A percentile compares a stretch with the other conserved stretches of the same genome.
Evolutionary conservation across 2,888 invertebrate genomes (phyloP).

Genomic region (Pachymerium ferrugineum): DNA sequence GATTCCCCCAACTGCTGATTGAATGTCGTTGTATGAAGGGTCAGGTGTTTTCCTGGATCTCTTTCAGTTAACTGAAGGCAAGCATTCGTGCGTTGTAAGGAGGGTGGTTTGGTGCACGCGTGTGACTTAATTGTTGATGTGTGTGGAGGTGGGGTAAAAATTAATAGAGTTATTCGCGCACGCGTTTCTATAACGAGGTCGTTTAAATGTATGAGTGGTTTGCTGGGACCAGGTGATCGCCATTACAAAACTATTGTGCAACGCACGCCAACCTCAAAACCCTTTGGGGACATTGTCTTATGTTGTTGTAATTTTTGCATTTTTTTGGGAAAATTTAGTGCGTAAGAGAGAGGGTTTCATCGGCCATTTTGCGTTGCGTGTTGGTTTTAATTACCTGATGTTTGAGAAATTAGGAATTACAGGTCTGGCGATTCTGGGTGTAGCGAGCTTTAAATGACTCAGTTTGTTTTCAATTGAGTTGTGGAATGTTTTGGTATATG

Average conservation of each 20-base stretch:
- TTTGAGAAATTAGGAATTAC: too few relatives aligned
- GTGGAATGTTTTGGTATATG: too few relatives aligned
- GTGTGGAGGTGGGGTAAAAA: neutral
- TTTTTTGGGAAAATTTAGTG: too few relatives aligned
- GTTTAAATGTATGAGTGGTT: slow-evolving; percentile 13
- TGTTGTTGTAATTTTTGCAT: slow-evolving; percentile 13
- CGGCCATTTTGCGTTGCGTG: too few relatives aligned
- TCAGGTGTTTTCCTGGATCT: neutral
- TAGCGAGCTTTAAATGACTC: too few relatives aligned
- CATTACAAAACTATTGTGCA: slow-evolving; percentile 13
- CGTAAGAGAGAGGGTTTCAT: too few relatives aligned
- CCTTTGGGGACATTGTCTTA: slow-evolving; percentile 7
- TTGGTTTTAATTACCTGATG: too few relatives aligned
- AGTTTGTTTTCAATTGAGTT: too few relatives aligned
- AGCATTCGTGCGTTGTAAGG: neutral
- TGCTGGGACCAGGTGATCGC: slow-evolving; percentile 13
- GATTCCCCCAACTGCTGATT: neutral
- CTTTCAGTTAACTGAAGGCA: neutral
- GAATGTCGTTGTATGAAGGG: neutral
- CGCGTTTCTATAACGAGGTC: slow-evolving; percentile 13
- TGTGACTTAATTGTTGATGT: slow-evolving; percentile 4
- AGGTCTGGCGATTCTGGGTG: too few relatives aligned
- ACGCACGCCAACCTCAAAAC: neutral
- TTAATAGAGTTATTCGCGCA: slow-evolving; percentile 9
- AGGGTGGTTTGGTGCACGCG: neutral